phyloP scores from a whole-genome alignment of 2,113 vertebrate genomes.

The Cynoglossus semilaevis region DNA sequence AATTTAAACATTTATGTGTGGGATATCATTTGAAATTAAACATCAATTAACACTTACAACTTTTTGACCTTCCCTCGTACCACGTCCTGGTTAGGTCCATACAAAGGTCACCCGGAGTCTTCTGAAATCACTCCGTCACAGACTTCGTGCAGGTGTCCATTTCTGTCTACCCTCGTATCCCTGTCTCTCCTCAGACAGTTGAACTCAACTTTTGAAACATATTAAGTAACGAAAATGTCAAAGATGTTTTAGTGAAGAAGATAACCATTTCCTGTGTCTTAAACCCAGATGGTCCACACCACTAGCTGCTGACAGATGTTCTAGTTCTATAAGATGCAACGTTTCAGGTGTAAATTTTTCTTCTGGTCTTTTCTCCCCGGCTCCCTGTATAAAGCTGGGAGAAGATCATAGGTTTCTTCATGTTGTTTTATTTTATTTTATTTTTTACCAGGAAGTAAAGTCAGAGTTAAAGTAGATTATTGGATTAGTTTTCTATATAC shows the following conservation, averaged over 20 bases:
- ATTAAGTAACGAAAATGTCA: conserved; percentile 31
- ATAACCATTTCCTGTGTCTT: conserved; percentile 70
- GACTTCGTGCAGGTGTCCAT: too few relatives aligned
- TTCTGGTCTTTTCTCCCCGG: conserved; percentile 68
- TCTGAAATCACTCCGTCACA: too few relatives aligned
- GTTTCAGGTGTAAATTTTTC: conserved; percentile 70
- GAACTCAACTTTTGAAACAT: conserved; percentile 40
- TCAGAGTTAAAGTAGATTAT: conserved; percentile 76
- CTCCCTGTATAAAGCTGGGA: conserved; percentile 71
- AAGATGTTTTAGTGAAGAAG: conserved; percentile 57
- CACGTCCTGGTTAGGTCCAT: too few relatives aligned
- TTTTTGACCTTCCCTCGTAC: too few relatives aligned
- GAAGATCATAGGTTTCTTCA: conserved; percentile 66
- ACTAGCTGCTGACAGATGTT: conserved; percentile 71
- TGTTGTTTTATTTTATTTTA: conserved; percentile 47
- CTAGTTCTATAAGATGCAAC: conserved; percentile 72
- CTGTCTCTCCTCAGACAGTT: conserved; percentile 25
- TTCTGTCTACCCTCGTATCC: conserved; percentile 18
- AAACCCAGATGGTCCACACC: conserved; percentile 66
- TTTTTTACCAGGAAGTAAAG: conserved; percentile 73
- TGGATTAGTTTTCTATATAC: conserved; percentile 83
- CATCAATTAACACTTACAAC: too few relatives aligned
- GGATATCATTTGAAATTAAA: too few relatives aligned
- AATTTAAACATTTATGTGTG: too few relatives aligned
- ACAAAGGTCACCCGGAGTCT: too few relatives aligned